phyloP scores from a whole-genome alignment of 2,888 invertebrate species.

The Agrochola macilenta region DNA sequence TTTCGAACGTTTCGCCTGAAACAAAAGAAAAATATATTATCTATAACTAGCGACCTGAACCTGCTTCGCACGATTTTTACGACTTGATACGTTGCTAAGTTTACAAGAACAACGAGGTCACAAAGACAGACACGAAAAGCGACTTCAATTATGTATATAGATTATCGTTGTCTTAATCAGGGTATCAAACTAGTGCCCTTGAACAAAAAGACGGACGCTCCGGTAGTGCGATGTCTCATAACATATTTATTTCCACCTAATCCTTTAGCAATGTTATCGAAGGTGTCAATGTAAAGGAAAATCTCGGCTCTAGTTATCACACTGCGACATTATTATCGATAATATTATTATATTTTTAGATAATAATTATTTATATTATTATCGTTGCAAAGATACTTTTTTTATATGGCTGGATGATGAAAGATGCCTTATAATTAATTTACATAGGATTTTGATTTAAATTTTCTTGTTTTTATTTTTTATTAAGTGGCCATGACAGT shows the following conservation, averaged over 20 bases:
- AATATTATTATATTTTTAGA: constrained; percentile 17
- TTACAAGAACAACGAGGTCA: background rate
- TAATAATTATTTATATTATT: constrained; percentile 13
- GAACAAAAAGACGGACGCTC: background rate
- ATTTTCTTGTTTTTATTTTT: background rate
- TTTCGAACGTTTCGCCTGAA: no score
- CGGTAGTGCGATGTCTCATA: constrained; percentile 20
- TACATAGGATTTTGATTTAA: background rate
- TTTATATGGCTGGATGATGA: background rate
- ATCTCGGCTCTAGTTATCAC: constrained; percentile 46
- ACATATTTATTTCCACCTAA: constrained; percentile 12
- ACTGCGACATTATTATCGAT: constrained; percentile 46
- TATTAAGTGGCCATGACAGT: background rate
- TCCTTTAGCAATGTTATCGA: constrained; percentile 26
- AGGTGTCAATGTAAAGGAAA: constrained; percentile 32
- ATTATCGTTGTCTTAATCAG: background rate
- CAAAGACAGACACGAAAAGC: background rate
- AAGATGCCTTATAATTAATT: background rate
- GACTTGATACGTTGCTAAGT: background rate
- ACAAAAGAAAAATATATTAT: background rate
- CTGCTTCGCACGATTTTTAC: no score
- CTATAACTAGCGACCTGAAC: background rate
- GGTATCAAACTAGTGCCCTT: background rate
- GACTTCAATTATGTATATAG: background rate
- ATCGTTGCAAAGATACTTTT: constrained; percentile 2